A percentile compares a stretch with the other conserved stretches of the same genome.
phyloP scores from a whole-genome alignment of 1,140 invertebrate genomes.

The Hirudo medicinalis region DNA sequence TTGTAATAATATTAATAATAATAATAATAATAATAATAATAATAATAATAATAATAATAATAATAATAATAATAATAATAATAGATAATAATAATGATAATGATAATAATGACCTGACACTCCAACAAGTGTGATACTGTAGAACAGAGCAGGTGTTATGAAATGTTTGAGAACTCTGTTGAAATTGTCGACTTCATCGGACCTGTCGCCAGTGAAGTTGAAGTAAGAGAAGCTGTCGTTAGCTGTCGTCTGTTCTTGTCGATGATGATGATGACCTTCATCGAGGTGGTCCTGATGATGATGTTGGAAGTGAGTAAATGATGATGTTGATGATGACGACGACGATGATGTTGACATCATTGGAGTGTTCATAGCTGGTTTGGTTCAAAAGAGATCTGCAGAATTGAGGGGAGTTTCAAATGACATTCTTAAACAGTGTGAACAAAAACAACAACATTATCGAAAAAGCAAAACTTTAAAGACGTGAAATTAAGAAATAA shows the following conservation, averaged over 20 bases:
- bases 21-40: neutral
- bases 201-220: neutral
- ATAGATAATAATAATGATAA: neutral
- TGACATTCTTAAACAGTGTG: no score
- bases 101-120: neutral
- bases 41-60: conserved; percentile 2
- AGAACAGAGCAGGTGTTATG: conserved; percentile 12
- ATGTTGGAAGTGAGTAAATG: neutral
- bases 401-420: no score
- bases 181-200: neutral
- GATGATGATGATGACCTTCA: neutral
- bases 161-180: conserved; percentile 6
- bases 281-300: neutral
- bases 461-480: no score
- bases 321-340: neutral
- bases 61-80: neutral
- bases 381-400: no score
- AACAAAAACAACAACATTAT: no score
- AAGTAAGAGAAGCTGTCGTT: conserved; percentile 4
- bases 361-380: no score
- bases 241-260: neutral
- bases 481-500: no score
- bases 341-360: neutral
- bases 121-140: conserved; percentile 21
- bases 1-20: neutral